Evolutionary conservation across 2,888 invertebrate species (phyloP), one percentile per base, ranked within the genome.

Genomic region (Philhelius pedissequus): DNA sequence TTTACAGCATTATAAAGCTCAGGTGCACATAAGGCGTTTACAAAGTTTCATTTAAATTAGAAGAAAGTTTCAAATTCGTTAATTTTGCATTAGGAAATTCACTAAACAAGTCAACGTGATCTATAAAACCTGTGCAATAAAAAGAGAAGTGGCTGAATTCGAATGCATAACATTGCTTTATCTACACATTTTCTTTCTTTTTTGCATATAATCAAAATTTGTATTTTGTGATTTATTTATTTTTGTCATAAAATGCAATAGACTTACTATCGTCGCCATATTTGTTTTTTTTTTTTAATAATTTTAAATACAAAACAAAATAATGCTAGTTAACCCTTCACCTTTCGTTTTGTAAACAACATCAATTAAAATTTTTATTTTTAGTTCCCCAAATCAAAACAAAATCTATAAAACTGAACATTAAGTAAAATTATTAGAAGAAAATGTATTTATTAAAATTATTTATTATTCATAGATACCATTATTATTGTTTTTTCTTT

Each of bases 371-470:
- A 48, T 52, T 77, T 52, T 30, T 40, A 9, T 48, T 54, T 62
- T 30, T 35, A 35, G 25, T 32, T 68, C 35, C 52, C 52, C 25
- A 52, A 69, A 27, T 52, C 3, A 38, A 50, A 18, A 58, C 9
- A 32, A 11, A 32, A 32, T 40, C 32, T 48, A 82, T 54, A 38
- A 77, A 82, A 81, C 70, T 75, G 54, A 75, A 77, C 66, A 76
- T 70, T n/a, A 76, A 58, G 54, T 54, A 73, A 62, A 71, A 32
- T 71, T 60, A 77, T 68, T 60, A 64, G 73, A 73, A 82, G 6
- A 52, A 43, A 22, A 68, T 35, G 32, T 82, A 82, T 82, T 82
- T 82, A 82, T 82, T 77, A 73, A 52, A 77, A 82, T 82, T 77
- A 82, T 82, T 82, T 82, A 82, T 82, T 82, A 82, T 56, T 56